Evolutionary conservation across 1,140 invertebrate genomes (phyloP), one percentile per base, ranked within the genome.

Genomic region (Drosophila sp.): DNA sequence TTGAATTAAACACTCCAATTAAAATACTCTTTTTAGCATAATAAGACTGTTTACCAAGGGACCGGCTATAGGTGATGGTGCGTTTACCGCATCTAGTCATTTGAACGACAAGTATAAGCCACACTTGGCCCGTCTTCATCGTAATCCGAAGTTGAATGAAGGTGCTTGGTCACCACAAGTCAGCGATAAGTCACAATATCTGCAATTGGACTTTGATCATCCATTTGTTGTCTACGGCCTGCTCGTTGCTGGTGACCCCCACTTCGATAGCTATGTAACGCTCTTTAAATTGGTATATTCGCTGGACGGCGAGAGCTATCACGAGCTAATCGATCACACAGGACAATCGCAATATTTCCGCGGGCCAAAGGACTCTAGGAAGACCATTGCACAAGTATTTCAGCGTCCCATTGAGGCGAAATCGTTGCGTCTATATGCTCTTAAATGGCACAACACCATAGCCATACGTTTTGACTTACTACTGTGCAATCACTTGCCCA

Each of bases 361-460:
- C 86, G 96, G 96, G 1, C 96, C 96, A 23, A 83, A 94, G 1
- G 94, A 96, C 86, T 92, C 93, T 33, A 92, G 91, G 0, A 93
- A 92, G 0, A 93, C 94, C 0, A 92, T 95, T 1, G 92, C 94
- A 68, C 94, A 96, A 72, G 93, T 95, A 60, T 96, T 96, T 54
- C 87, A 94, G 35, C 89, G 92, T 23, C 95, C 96, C 10, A 93
- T 97, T 41, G 95, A 96, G 91, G 95, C 96, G 0, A 94, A 94
- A 72, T 93, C 95, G 29, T 71, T 97, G 1, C 93, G 95, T 58
- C 93, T 98, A 29, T 93, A 94, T 62, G 97, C 97, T 0, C 90
- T 95, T 2, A 95, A 95, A 2, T 98, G 96, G 96, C 94, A 96
- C 76, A 94, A 94, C 2, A 94, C 93, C 5, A 96, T 97, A 44